Evolutionary conservation across 2,797 vertebrate genomes (phyloP).

Genomic region (Spinus olivaceus): DNA sequence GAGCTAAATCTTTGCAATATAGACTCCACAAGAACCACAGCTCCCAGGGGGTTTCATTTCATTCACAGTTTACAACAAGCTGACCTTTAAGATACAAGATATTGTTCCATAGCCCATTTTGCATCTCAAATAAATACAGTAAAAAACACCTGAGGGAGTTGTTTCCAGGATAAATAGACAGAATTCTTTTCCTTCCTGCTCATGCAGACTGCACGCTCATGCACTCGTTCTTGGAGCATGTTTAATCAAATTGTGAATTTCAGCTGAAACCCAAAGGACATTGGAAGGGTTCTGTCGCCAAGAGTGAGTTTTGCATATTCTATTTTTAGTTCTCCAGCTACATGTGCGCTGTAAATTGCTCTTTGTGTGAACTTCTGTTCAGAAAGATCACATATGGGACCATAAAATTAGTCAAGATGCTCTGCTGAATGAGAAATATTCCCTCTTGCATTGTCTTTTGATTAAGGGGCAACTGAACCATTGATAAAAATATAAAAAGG

Average conservation of each 20-base stretch:
- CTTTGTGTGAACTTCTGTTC: conserved; percentile 40
- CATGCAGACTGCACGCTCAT: background rate
- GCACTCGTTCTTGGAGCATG: background rate
- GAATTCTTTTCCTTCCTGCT: background rate
- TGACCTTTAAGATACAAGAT: background rate
- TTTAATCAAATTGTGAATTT: conserved; percentile 30
- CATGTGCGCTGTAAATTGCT: background rate
- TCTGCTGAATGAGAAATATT: conserved; percentile 32
- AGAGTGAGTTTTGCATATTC: background rate
- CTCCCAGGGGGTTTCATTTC: background rate
- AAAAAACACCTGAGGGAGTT: background rate
- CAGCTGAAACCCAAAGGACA: conserved; percentile 11
- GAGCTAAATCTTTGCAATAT: background rate
- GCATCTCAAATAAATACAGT: background rate
- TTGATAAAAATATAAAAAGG: conserved; percentile 51
- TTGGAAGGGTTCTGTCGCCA: background rate
- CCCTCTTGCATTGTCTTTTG: conserved; percentile 55
- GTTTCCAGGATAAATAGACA: background rate
- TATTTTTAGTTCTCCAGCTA: conserved; percentile 15
- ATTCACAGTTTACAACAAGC: background rate
- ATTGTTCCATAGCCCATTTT: background rate
- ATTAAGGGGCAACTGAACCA: conserved; percentile 39
- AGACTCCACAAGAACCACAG: background rate
- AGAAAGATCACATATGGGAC: conserved; percentile 5
- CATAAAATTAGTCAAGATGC: conserved; percentile 47